Percentiles rank a stretch among this genome's conserved stretches.
Evolutionary conservation across 2,888 invertebrate species (phyloP).

Genomic region (Macrophya alboannulata): DNA sequence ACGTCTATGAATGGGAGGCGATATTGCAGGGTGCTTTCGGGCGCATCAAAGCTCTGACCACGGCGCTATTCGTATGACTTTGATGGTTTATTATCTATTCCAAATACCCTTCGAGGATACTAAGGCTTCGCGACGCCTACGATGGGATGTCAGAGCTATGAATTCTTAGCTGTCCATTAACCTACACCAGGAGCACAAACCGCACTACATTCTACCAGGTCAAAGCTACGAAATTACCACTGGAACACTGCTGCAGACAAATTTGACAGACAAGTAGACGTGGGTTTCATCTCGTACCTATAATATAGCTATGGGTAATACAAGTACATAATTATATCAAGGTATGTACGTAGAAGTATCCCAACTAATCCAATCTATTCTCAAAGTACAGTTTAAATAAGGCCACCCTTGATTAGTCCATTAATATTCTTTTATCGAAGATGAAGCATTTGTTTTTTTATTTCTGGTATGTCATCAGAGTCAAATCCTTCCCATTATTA

Average conservation of each 20-base stretch:
- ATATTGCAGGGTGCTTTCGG: slow-evolving; percentile 66
- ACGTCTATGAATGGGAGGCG: slow-evolving; percentile 70
- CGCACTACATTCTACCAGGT: slow-evolving; percentile 21
- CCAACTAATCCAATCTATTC: not conserved
- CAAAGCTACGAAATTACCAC: slow-evolving; percentile 12
- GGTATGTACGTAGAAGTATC: not conserved
- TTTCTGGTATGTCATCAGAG: not conserved
- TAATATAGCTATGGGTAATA: not conserved
- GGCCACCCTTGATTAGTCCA: not conserved
- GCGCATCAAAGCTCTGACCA: slow-evolving; percentile 15
- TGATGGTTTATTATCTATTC: slow-evolving; percentile 27
- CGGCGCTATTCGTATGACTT: not conserved
- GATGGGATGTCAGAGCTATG: slow-evolving; percentile 32
- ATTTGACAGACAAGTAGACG: slow-evolving; percentile 24
- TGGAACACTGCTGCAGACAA: slow-evolving; percentile 24
- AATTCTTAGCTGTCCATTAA: slow-evolving; percentile 37
- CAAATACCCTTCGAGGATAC: not conserved
- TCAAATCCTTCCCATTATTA: not conserved
- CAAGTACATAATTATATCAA: not conserved
- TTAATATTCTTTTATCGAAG: not conserved
- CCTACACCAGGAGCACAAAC: slow-evolving; percentile 1
- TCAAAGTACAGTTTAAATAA: not conserved
- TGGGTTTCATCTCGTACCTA: not conserved
- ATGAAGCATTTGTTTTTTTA: not conserved
- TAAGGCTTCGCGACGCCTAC: not conserved